Evolutionary conservation across 2,113 vertebrate genomes (phyloP).

Genomic region (Oncorhynchus nerka): DNA sequence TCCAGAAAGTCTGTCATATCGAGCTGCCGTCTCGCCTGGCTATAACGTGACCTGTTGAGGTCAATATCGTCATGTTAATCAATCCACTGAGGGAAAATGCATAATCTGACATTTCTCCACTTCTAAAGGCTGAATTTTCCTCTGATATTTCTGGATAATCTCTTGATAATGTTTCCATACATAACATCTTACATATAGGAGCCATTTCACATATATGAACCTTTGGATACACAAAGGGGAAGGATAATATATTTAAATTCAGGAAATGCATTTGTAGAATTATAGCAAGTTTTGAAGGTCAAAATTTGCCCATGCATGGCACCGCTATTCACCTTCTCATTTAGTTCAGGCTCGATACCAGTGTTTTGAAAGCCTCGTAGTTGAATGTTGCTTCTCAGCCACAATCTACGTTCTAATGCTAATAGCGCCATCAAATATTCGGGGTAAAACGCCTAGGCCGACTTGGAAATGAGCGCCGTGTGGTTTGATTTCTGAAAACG

Average conservation of each 20-base stretch:
- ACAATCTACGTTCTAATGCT: no score
- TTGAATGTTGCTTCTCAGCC: constrained; percentile 31
- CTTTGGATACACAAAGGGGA: neutral
- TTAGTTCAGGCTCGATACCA: neutral
- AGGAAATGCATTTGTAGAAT: neutral
- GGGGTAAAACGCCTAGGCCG: no score
- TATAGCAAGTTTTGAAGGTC: neutral
- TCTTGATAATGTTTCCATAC: neutral
- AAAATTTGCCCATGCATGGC: constrained; percentile 19
- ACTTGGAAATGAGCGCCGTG: constrained; percentile 41
- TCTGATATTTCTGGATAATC: neutral
- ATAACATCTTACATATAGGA: neutral
- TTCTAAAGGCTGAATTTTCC: neutral
- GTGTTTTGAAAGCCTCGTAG: neutral
- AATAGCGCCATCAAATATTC: no score
- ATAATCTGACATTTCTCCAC: neutral
- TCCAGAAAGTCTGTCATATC: neutral
- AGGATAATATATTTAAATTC: neutral
- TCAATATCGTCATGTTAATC: neutral
- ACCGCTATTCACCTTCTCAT: constrained; percentile 15
- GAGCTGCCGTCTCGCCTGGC: neutral
- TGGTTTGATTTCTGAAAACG: constrained; percentile 55
- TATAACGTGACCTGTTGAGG: neutral
- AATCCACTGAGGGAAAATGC: neutral
- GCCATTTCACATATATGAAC: neutral